Evolutionary conservation across 2,113 vertebrate species (phyloP), one percentile per base, ranked within the genome.

Genomic region (Amphiprion percula): DNA sequence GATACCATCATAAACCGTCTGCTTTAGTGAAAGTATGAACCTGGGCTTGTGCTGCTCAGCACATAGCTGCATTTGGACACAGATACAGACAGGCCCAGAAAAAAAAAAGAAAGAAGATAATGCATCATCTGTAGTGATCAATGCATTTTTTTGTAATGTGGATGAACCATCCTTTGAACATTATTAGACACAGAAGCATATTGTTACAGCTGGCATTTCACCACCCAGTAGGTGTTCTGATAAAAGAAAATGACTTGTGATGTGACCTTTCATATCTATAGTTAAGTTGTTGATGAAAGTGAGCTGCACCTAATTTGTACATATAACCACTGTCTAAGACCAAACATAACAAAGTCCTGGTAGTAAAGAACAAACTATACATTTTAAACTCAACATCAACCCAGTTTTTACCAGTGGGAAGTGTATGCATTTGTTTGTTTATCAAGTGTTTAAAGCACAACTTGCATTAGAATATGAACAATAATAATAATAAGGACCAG

Each of bases 191-290:
- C 23, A 64, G 5, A 28, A 46, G 28, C 46, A n/a, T 30, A 62
- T 28, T 17, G 4, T 62, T 16, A 21, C 21, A 59, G 17, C 44
- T 86, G 84, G 56, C 53, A 82, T 89, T 80, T 88, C 1, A 67
- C 39, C 8, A 49, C 50, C 26, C 84, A 47, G 68, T 21, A 3
- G 72, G 76, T 54, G 53, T 68, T 64, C 59, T 1, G 16, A 52
- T 74, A 21, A 30, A 88, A 74, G 80, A 68, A 83, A 79, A 86
- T 80, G n/a, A 30, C 12, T 62, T 17, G 10, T 61, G 77, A 78
- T 68, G 69, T 88, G 78, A 90, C 86, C 74, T 89, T 91, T 64
- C 49, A 30, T 23, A 24, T 58, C 74, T 73, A 62, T 19, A 74
- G 53, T 4, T 30, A 65, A 56, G 17, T 49, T 52, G 37, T 77